Percentiles rank a stretch among this genome's conserved stretches.
These are phyloP conservation scores for Porites lutea DNA, from an alignment of 64 coral and sea anemone genomes.

Conservation along the genomic window DNA sequence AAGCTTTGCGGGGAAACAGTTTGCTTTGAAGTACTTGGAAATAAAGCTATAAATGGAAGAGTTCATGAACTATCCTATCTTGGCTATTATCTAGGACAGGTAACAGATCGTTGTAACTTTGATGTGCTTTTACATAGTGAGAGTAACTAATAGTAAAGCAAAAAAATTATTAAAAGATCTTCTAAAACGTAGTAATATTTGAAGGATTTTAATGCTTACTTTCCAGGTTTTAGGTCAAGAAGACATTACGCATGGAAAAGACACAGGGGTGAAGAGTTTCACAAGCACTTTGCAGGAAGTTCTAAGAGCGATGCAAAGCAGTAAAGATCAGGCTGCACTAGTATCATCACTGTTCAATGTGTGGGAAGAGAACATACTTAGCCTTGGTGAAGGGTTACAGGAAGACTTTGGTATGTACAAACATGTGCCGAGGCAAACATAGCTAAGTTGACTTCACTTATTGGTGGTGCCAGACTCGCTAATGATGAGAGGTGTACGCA, in stretches of 20 bases:
- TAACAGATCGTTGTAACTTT: neutral
- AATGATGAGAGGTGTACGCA: too few species aligned
- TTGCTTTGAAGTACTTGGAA: conserved; percentile 85
- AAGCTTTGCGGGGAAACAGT: conserved; percentile 90
- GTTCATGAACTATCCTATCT: conserved; percentile 91
- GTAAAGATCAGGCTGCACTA: conserved; percentile 82
- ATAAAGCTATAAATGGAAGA: conserved; percentile 97
- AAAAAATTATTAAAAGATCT: too few species aligned
- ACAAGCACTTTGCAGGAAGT: conserved; percentile 72
- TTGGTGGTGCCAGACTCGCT: too few species aligned
- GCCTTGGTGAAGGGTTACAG: conserved; percentile 81
- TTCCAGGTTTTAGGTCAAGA: conserved; percentile 78
- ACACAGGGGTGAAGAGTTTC: conserved; percentile 75
- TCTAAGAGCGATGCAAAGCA: conserved; percentile 74
- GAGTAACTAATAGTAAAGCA: too few species aligned
- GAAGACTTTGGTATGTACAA: conserved; percentile 65
- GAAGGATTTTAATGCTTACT: neutral
- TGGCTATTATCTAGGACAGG: conserved; percentile 92
- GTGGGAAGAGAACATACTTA: conserved; percentile 96
- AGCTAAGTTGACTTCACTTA: too few species aligned
- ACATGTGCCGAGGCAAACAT: too few species aligned
- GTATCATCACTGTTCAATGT: conserved; percentile 88
- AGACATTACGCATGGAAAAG: conserved; percentile 57
- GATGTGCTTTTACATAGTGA: too few species aligned
- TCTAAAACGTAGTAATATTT: too few species aligned